A percentile compares a stretch with the other conserved stretches of the same genome.
Conservation (phyloP, 2,888 invertebrate genomes). For the Sipha maydis region DNA sequence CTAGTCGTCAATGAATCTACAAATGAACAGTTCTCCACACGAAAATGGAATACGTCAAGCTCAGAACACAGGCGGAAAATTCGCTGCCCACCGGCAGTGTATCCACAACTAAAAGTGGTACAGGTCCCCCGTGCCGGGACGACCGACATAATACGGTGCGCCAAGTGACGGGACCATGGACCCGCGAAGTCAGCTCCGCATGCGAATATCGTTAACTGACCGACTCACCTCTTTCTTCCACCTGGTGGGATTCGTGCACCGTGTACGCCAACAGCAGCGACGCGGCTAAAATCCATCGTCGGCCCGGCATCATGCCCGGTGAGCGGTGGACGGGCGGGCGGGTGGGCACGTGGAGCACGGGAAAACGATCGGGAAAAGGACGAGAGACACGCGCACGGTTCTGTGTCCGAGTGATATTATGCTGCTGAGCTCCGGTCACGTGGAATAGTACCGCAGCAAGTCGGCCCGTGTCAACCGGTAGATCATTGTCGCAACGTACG, state of each 20-base stretch:
- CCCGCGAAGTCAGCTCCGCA: neutral
- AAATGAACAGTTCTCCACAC: too few relatives aligned
- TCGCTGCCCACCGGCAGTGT: too few relatives aligned
- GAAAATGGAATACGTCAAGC: too few relatives aligned
- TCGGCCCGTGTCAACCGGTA: neutral
- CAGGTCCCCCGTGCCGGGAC: too few relatives aligned
- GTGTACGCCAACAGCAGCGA: constrained; percentile 34
- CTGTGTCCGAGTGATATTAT: too few relatives aligned
- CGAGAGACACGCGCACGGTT: too few relatives aligned
- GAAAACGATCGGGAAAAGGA: too few relatives aligned
- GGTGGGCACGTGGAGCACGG: neutral
- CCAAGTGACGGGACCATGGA: too few relatives aligned
- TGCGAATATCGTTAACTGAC: too few relatives aligned
- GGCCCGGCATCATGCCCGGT: neutral
- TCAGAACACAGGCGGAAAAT: too few relatives aligned
- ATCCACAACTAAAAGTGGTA: too few relatives aligned
- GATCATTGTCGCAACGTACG: neutral
- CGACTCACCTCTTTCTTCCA: constrained; percentile 57
- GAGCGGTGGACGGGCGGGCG: neutral
- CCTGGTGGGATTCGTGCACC: constrained; percentile 36
- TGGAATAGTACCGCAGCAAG: neutral
- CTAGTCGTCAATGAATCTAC: too few relatives aligned
- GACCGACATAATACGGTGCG: neutral
- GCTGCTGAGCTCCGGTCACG: neutral
- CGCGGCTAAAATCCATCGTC: neutral